phyloP scores from a whole-genome alignment of 2,888 invertebrate genomes.

The Parelbella ahira region DNA sequence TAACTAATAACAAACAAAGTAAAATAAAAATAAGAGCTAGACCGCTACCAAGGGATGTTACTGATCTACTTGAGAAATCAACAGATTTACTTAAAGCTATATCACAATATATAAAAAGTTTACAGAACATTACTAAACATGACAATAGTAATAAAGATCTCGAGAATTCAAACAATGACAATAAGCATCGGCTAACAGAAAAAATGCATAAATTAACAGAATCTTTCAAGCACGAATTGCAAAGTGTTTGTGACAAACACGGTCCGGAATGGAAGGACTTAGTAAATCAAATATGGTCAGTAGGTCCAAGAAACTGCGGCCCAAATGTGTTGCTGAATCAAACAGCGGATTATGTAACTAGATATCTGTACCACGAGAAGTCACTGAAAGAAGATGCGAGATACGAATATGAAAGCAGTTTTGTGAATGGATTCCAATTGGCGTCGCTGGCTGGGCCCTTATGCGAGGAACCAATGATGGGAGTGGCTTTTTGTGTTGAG shows the following conservation, averaged over 20 bases:
- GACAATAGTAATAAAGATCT: slow-evolving; percentile 55
- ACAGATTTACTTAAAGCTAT: slow-evolving; percentile 85
- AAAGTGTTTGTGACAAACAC: slow-evolving; percentile 79
- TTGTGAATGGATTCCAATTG: slow-evolving; percentile 93
- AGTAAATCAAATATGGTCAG: slow-evolving; percentile 90
- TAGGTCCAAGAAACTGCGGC: slow-evolving; percentile 94
- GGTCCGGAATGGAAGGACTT: slow-evolving; percentile 75
- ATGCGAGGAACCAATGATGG: slow-evolving; percentile 98
- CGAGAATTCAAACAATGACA: slow-evolving; percentile 45
- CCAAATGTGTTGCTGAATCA: slow-evolving; percentile 94
- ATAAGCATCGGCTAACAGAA: slow-evolving; percentile 55
- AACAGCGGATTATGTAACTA: slow-evolving; percentile 82
- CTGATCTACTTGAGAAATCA: slow-evolving; percentile 86
- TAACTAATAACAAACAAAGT: slow-evolving; percentile 86
- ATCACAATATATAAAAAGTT: slow-evolving; percentile 67
- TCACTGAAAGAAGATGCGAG: slow-evolving; percentile 75
- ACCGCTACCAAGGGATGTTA: slow-evolving; percentile 87
- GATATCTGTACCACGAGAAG: slow-evolving; percentile 58
- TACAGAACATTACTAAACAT: slow-evolving; percentile 60
- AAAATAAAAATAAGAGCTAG: slow-evolving; percentile 87
- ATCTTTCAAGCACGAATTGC: slow-evolving; percentile 79
- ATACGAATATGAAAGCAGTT: slow-evolving; percentile 86
- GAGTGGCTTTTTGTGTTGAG: slow-evolving; percentile 94
- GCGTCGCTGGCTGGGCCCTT: slow-evolving; percentile 94
- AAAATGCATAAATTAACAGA: slow-evolving; percentile 69